Base-by-base conservation (phyloP, 2,113 vertebrate genomes). In the Lampris megalopsis region DNA sequence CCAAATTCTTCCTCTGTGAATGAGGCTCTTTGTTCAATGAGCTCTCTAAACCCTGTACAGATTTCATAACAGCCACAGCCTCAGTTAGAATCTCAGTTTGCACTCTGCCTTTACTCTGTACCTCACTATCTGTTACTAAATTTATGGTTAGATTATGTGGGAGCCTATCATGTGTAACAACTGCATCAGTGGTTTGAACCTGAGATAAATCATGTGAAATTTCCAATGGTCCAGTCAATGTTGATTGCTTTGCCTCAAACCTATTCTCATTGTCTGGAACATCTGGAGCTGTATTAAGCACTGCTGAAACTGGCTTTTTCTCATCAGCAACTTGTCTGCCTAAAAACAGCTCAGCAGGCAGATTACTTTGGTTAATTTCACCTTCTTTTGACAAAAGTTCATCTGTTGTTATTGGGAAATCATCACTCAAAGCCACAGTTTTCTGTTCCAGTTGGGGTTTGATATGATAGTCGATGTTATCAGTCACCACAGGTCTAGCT, bases 11-110 rank as follows among this genome's bases (percentile, higher is more conserved):
- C 54, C 3, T 54, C 45, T 5, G 7, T 79, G 76, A 88, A 86
- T 90, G 73, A 61, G 71, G 6, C 71, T 80, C 87, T 89, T 89
- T 91, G 85, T 92, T 56, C 59, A 8, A 8, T 42, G 76, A 54
- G 66, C 73, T 81, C 77, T 86, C 82, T 81, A 72, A 83, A 83
- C 89, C 90, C 83, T 87, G 81, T 47, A 65, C 69, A 1, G 68
- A 38, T 80, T 87, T 76, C 74, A 49, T 45, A 82, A 87, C 86
- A 89, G 75, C 67, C 43, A 45, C 65, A 63, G 72, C 13, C 73
- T 83, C 63, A 85, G 80, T 80, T 47, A 78, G 60, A 69, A 53
- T 62, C 62, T 41, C 83, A 79, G 56, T 37, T 13, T 85, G 71
- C 49, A 82, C 73, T 67, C 68, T 71, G 58, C 10, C 82, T 77